A percentile compares a stretch with the other conserved stretches of the same genome.
phyloP scores from a whole-genome alignment of 2,888 invertebrate genomes.

The Scaptodrosophila latifasciaeformis region DNA sequence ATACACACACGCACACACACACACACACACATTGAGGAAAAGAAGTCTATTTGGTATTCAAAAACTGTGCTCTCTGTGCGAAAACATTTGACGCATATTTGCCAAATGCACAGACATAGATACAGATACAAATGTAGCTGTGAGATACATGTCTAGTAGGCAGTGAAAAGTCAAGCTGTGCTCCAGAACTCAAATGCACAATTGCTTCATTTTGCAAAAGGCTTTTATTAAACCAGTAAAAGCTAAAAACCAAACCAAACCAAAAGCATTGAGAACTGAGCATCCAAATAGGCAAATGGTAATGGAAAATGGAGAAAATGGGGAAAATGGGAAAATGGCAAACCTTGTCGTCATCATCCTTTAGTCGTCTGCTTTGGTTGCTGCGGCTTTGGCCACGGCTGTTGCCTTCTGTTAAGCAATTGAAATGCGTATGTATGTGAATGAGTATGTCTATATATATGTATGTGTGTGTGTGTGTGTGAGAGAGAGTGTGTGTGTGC shows the following conservation, averaged over 20 bases:
- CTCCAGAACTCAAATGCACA: conserved; percentile 47
- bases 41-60: conserved; percentile 60
- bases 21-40: conserved; percentile 5
- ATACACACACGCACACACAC: conserved; percentile 24
- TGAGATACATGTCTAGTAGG: conserved; percentile 25
- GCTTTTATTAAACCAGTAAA: conserved; percentile 62
- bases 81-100: conserved; percentile 62
- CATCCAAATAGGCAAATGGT: too few relatives aligned
- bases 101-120: conserved; percentile 35
- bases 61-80: conserved; percentile 65
- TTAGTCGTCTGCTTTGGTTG: background rate
- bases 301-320: too few relatives aligned
- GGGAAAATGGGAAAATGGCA: too few relatives aligned
- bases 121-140: conserved; percentile 40
- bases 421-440: conserved; percentile 20
- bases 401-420: conserved; percentile 22
- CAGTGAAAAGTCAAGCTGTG: conserved; percentile 31
- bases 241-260: conserved; percentile 3
- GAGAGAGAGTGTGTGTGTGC: conserved; percentile 38
- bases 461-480: too few relatives aligned
- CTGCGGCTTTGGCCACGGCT: background rate
- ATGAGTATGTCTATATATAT: too few relatives aligned
- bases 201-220: conserved; percentile 64
- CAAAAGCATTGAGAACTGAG: background rate
- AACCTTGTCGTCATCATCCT: too few relatives aligned